A percentile compares a stretch with the other conserved stretches of the same genome.
These are phyloP conservation scores for Plagodis pulveraria DNA, from an alignment of 2,888 invertebrate species.

Conservation along the genomic window DNA sequence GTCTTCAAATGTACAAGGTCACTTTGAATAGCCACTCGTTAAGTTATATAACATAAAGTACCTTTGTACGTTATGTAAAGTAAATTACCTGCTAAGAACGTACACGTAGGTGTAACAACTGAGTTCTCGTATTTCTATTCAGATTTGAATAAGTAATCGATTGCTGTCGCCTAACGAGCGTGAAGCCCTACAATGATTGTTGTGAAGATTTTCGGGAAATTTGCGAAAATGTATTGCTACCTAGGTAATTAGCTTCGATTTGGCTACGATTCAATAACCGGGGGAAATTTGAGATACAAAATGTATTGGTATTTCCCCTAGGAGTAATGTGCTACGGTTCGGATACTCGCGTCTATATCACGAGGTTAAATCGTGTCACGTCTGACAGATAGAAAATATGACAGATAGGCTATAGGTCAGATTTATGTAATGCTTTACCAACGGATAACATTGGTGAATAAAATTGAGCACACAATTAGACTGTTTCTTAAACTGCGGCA, in stretches of 20 bases:
- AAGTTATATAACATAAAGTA: conserved; percentile 3
- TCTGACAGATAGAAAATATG: too few relatives aligned
- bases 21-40: conserved; percentile 7
- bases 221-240: conserved; percentile 12
- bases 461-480: conserved; percentile 8
- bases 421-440: background rate
- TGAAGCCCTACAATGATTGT: conserved; percentile 24
- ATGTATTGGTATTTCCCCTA: background rate
- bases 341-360: background rate
- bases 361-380: too few relatives aligned
- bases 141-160: conserved; percentile 28
- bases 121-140: conserved; percentile 5
- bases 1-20: conserved; percentile 16
- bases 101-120: background rate
- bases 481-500: conserved; percentile 12
- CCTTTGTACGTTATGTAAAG: conserved; percentile 6
- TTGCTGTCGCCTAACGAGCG: conserved; percentile 24
- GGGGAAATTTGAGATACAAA: background rate
- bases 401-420: too few relatives aligned
- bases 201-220: conserved; percentile 27
- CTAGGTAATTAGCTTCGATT: conserved; percentile 30
- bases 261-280: conserved; percentile 32
- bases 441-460: conserved; percentile 1
- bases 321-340: background rate
- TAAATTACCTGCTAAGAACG: background rate